Evolutionary conservation across 92 coral and sea anemone genomes (phyloP), one percentile per base, ranked within the genome.

Genomic region (Siderastrea radians): DNA sequence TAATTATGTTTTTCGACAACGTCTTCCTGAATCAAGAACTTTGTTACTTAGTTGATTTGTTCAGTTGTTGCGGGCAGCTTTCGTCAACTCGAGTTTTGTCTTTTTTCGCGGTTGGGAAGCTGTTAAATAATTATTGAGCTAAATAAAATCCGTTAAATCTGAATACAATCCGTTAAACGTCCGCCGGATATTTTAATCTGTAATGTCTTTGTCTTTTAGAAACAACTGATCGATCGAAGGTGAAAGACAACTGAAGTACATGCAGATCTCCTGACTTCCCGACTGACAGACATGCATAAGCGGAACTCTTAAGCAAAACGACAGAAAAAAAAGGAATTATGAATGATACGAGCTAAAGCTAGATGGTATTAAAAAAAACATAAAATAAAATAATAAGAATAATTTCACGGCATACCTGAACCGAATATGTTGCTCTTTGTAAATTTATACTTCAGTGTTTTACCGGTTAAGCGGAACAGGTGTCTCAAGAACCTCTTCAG

Each of bases 351-450:
- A 19, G 70, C 70, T 7, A 5, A 17, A 65, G 70, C 12, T 16
- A 65, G 38, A 17, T 26, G 9, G 2, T 26, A 26, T 26, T 26
- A 4, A 55, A 55, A 55, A 68, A 44, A 38, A 68, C 4, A 19
- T n/a, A 9, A 54, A 5, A 72, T 14, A 49, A 16, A 51, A 17
- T 7, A 49, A 50, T 6, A 74, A 3, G 2, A 57, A 44, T 64
- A n/a, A 64, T 2, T 64, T 64, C 58, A 73, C 6, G 16, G 6
- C 78, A n/a, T 61, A 78, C 83, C 83, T 78, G 72, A 58, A 76
- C 7, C 44, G 2, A 45, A 13, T 1, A 46, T 11, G 8, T 0
- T 3, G 11, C 26, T 44, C 3, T 19, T 16, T 71, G 55, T 13
- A 48, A 71, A 48, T 48, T 48, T 43, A 11, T 15, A 15, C 38